Evolutionary conservation across 2,888 invertebrate genomes (phyloP), one percentile per base, ranked within the genome.

Genomic region (Nebria brevicollis): DNA sequence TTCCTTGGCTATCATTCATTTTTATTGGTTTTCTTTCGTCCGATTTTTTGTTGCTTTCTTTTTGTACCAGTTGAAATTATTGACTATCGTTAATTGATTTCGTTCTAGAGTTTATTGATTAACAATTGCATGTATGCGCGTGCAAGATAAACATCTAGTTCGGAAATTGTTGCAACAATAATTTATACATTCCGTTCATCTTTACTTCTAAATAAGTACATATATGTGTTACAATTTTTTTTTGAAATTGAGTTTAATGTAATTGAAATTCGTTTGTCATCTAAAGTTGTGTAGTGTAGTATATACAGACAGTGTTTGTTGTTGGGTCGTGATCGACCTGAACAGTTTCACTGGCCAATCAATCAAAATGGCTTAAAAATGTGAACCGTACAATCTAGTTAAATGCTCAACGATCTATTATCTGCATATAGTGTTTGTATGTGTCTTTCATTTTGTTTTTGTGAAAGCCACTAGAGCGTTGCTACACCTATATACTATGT

Each of bases 381-480:
- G 20, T 43, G 34, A 64, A 79, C 54, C 54, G 66, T 79, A 79
- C 79, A 79, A 79, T 79, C 79, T 79, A 79, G 79, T 79, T 79
- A 79, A 79, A 79, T 79, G 79, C 79, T 79, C 68, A 79, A 74
- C 79, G 79, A 79, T 79, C 79, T 79, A 79, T 79, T 79, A 79
- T 79, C 79, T 79, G 79, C 79, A 79, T 79, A 79, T 66, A 66
- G 79, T 68, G 68, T 15, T 8, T 68, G 66, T 66, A 66, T 66
- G 66, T 78, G 79, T 79, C 79, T 79, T 79, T 79, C 79, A 79
- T 79, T 79, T 79, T 75, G 79, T 79, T 79, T 79, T 79, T 79
- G 79, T 79, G 79, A 79, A 79, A 79, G 79, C 79, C 68, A 54
- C 74, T 42, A 15, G 54, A 54, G 15, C 25, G 75, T 65, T 64